Percentiles rank a stretch among this genome's conserved stretches.
These are phyloP conservation scores for Bombus difficillimus DNA, from an alignment of 1,140 invertebrate species.

Conservation along the genomic window DNA sequence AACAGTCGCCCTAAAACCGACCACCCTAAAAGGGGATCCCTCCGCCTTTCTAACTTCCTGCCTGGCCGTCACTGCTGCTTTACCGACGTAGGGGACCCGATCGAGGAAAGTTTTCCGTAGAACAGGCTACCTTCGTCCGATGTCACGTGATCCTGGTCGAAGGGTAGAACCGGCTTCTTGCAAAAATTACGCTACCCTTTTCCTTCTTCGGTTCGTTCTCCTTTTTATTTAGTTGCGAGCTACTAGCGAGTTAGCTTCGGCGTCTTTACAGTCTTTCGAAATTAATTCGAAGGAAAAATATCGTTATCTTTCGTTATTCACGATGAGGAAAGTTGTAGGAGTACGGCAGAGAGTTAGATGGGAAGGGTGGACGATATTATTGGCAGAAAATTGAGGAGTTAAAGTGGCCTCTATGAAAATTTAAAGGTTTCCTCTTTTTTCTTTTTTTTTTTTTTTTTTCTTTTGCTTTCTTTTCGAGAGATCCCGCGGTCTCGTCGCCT, in stretches of 20 bases:
- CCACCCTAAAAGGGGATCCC: constrained; percentile 33
- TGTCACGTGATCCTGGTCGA: background rate
- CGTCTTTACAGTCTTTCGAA: background rate
- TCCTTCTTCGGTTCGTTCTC: too few species aligned
- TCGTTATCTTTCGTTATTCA: background rate
- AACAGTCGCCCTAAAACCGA: constrained; percentile 54
- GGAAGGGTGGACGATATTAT: background rate
- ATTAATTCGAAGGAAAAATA: background rate
- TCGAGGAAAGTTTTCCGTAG: constrained; percentile 31
- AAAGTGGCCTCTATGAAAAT: background rate
- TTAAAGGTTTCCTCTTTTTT: background rate
- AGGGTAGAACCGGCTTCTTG: background rate
- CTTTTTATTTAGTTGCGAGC: background rate
- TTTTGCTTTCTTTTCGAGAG: background rate
- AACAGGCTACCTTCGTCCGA: background rate
- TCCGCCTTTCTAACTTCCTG: constrained; percentile 39
- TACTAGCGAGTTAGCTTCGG: background rate
- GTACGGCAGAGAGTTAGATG: background rate
- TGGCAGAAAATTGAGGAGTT: constrained; percentile 9
- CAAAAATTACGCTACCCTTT: background rate
- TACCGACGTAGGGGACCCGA: constrained; percentile 59
- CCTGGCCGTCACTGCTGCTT: constrained; percentile 52
- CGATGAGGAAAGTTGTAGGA: constrained; percentile 4
- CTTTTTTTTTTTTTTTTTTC: background rate
- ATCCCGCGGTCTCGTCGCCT: background rate